phyloP scores from a whole-genome alignment of 2,888 invertebrate species.

The Caenorhabditis sp. region DNA sequence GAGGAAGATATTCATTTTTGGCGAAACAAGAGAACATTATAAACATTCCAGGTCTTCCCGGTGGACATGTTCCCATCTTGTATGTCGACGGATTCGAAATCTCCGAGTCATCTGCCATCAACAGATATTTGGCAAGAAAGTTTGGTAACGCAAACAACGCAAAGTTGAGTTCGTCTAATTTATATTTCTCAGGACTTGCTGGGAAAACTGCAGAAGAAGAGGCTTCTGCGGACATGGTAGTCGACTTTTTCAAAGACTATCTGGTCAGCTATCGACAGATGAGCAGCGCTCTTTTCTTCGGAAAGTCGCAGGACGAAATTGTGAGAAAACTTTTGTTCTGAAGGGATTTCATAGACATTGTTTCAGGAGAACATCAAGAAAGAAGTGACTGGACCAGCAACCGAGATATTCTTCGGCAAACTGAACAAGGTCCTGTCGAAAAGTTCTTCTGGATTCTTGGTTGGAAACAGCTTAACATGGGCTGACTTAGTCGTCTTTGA shows the following conservation, averaged over 20 bases:
- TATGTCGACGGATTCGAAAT: conserved; percentile 24
- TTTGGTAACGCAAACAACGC: conserved; percentile 13
- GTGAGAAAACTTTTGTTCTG: not conserved
- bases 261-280: not conserved
- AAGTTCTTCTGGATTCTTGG: conserved; percentile 28
- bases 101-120: conserved; percentile 23
- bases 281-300: conserved; percentile 5
- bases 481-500: conserved; percentile 45
- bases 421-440: conserved; percentile 23
- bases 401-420: conserved; percentile 3
- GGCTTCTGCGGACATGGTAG: conserved; percentile 21
- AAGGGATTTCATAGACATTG: not conserved
- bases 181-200: conserved; percentile 12
- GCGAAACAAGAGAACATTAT: not conserved
- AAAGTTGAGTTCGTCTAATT: too few species aligned
- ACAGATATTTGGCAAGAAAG: conserved; percentile 34
- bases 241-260: conserved; percentile 45
- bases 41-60: conserved; percentile 15
- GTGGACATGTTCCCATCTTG: conserved; percentile 29
- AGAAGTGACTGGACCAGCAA: conserved; percentile 22
- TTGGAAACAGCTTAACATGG: conserved; percentile 43
- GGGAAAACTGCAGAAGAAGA: conserved; percentile 37
- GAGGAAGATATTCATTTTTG: not conserved
- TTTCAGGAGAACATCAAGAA: conserved; percentile 8
- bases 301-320: not conserved